These are phyloP conservation scores for Euphydryas editha DNA, from an alignment of 2,888 invertebrate genomes.

Conservation along the genomic window DNA sequence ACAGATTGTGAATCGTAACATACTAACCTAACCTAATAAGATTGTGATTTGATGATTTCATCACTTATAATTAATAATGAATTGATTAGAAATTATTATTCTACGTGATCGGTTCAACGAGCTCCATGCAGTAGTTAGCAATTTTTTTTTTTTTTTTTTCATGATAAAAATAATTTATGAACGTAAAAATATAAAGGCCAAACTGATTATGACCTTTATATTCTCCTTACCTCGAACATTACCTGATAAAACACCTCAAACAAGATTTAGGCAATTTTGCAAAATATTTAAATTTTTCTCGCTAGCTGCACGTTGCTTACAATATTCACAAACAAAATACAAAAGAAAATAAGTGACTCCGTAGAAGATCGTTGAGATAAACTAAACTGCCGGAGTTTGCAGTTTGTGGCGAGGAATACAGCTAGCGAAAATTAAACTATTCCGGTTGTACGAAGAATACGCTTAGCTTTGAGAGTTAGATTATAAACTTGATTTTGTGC, in stretches of 20 bases:
- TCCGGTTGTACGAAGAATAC: conserved; percentile 17
- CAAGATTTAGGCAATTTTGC: not conserved
- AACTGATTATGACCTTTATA: not conserved
- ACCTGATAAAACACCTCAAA: not conserved
- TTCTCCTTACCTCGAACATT: not conserved
- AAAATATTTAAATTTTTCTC: not conserved
- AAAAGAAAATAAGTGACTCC: conserved; percentile 14
- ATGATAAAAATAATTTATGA: too few species aligned
- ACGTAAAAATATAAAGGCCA: not conserved
- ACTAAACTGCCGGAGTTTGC: conserved; percentile 26
- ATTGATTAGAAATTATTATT: too few species aligned
- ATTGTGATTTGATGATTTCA: too few species aligned
- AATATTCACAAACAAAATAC: conserved; percentile 1
- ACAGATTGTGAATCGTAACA: too few species aligned
- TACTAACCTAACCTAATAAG: too few species aligned
- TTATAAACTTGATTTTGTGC: conserved; percentile 6
- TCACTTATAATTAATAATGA: too few species aligned
- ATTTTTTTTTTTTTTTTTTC: too few species aligned
- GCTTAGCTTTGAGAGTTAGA: not conserved
- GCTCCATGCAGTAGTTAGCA: too few species aligned
- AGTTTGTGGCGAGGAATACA: conserved; percentile 28
- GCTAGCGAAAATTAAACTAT: conserved; percentile 30
- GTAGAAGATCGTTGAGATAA: conserved; percentile 24
- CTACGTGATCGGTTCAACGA: too few species aligned
- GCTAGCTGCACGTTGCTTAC: not conserved